Evolutionary conservation across 2,888 invertebrate species (phyloP), one percentile per base, ranked within the genome.

Genomic region (Oxycera nigricornis): DNA sequence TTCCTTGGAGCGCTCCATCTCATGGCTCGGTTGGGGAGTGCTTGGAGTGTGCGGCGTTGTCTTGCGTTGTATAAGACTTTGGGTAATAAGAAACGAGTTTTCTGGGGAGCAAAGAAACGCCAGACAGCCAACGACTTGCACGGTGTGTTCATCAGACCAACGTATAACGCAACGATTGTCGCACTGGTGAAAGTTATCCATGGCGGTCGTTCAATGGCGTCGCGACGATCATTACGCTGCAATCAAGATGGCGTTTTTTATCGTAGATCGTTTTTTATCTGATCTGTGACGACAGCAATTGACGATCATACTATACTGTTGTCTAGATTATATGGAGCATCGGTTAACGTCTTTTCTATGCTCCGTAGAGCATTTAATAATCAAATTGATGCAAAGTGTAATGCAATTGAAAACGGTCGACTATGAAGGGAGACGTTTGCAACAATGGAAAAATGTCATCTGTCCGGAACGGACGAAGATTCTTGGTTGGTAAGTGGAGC

Each of bases 161-260:
- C 17, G 14, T 46, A 3, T 17, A 46, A 46, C 46, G 46, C 46
- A 46, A 46, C 46, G 17, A 46, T 17, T n/a, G 46, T 46, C 46
- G 14, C 46, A 11, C 2, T 46, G 46, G 46, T 46, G 46, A 46
- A 46, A 46, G 46, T 46, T 46, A 46, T 46, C 46, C 17, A 2
- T 17, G 17, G 46, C 46, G 55, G 20, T 55, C 2, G 24, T 22
- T 55, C 55, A 55, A 22, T 55, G 55, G 55, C 55, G 55, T 55
- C 55, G 55, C 20, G 55, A 55, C 55, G 55, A 20, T 55, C 24
- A 55, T 55, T 55, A 55, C 55, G 24, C 55, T 55, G 55, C 24
- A 55, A 55, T 55, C 55, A 55, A 55, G 55, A 55, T 55, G 55
- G 55, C 55, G 55, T 46, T 46, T 7, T 46, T 46, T 46, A 46